Percentiles rank a stretch among this genome's conserved stretches.
Conservation (phyloP, 2,113 vertebrate genomes). For the Nannobrachium achirus region DNA sequence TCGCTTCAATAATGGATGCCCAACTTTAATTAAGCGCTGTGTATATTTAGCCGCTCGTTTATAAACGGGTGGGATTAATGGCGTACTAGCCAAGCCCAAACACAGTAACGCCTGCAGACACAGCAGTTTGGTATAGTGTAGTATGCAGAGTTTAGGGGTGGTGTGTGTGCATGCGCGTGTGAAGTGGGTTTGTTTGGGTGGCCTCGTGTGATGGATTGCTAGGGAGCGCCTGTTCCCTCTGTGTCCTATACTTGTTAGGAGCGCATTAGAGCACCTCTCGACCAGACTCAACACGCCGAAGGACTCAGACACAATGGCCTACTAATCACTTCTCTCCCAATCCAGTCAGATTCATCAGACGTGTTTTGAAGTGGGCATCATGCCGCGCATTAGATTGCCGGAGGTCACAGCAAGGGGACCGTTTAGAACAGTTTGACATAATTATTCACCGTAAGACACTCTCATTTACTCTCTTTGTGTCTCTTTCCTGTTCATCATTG, state of each 20-base stretch:
- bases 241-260: constrained; percentile 26
- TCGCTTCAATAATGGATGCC: constrained; percentile 73
- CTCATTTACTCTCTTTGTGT: constrained; percentile 36
- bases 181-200: constrained; percentile 31
- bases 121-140: constrained; percentile 23
- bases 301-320: constrained; percentile 29
- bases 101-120: constrained; percentile 48
- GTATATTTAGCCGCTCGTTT: constrained; percentile 76
- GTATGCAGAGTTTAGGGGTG: constrained; percentile 6
- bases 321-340: constrained; percentile 32
- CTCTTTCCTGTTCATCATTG: constrained; percentile 36
- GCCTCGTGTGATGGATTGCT: constrained; percentile 50
- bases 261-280: constrained; percentile 30
- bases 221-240: constrained; percentile 31
- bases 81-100: constrained; percentile 43
- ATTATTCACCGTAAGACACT: constrained; percentile 34
- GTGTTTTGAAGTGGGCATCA: constrained; percentile 42
- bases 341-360: constrained; percentile 39
- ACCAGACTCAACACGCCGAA: constrained; percentile 25
- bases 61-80: constrained; percentile 74
- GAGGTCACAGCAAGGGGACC: constrained; percentile 37
- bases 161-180: background rate
- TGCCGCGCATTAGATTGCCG: constrained; percentile 25
- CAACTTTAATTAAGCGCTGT: constrained; percentile 78
- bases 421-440: constrained; percentile 44